Evolutionary conservation across 2,888 invertebrate genomes (phyloP), one percentile per base, ranked within the genome.

Genomic region (Busseola fusca): DNA sequence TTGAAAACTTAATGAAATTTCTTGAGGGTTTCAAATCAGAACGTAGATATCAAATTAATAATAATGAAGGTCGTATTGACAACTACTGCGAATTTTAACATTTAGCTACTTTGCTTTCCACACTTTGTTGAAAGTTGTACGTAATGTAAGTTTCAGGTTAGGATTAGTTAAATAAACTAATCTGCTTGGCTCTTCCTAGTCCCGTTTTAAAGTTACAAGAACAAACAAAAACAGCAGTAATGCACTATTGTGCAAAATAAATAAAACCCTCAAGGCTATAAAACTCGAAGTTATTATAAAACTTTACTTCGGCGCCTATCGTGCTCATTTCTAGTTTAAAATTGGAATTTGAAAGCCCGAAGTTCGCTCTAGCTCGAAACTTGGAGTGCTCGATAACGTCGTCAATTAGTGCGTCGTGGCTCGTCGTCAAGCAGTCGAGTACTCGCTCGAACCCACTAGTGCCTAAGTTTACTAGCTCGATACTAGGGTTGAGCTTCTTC

Each of bases 321-420:
- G 84, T 76, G 86, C 84, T 87, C 88, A 88, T 89, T 92, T 86
- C 87, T 91, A 92, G 92, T 94, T 93, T 92, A 90, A 94, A 94
- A 93, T 93, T 92, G 89, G 87, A 91, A 92, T 93, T 92, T 90
- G 89, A 89, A 91, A 89, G 87, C 86, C 76, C 82, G 65, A 91
- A 94, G 91, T 94, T 93, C 84, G 89, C 84, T 87, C 76, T 81
- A 83, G 89, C 89, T 88, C 82, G 83, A 89, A 91, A 91, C 91
- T 92, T 91, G 84, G 86, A 91, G 91, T 87, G 89, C 89, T 91
- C 91, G 91, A 93, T 94, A 91, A 88, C 90, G 88, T 93, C 93
- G 91, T 93, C 93, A 95, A 94, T 95, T 95, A 94, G 91, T 91
- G 88, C 88, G 88, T 88, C 87, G 88, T 87, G 83, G 81, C 82